Percentiles rank a stretch among this genome's conserved stretches.
phyloP scores from a whole-genome alignment of 2,797 vertebrate genomes.

The Setipinna tenuifilis region DNA sequence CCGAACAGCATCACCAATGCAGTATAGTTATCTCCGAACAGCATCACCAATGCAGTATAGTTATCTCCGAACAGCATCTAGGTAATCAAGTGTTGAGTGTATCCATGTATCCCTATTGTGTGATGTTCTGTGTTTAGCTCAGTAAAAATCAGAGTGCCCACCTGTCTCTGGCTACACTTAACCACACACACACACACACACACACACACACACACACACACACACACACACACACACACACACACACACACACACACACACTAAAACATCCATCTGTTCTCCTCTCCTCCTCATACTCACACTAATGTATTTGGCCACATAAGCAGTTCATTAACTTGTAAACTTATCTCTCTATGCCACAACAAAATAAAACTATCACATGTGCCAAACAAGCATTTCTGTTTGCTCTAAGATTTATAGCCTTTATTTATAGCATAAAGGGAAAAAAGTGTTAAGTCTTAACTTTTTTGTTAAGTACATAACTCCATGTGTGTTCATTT shows the following conservation, averaged over 20 bases:
- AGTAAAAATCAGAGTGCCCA: background rate
- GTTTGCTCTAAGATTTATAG: background rate
- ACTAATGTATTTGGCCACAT: background rate
- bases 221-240: slow-evolving; percentile 27
- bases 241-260: slow-evolving; percentile 24
- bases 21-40: too few relatives aligned
- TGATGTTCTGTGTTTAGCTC: background rate
- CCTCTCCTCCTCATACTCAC: too few relatives aligned
- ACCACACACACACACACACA: slow-evolving; percentile 24
- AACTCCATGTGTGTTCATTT: too few relatives aligned
- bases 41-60: too few relatives aligned
- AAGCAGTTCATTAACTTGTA: background rate
- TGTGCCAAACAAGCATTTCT: background rate
- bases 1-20: too few relatives aligned
- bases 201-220: slow-evolving; percentile 6
- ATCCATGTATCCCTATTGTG: background rate
- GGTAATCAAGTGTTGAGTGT: background rate
- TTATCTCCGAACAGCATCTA: background rate
- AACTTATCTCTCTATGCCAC: background rate
- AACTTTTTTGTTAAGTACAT: too few relatives aligned
- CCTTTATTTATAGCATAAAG: too few relatives aligned
- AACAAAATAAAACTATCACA: background rate
- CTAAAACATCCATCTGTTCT: background rate
- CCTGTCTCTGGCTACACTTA: background rate
- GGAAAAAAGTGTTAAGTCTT: too few relatives aligned